Base-by-base conservation (phyloP, 2,797 vertebrate genomes). In the Neoniphon sammara region DNA sequence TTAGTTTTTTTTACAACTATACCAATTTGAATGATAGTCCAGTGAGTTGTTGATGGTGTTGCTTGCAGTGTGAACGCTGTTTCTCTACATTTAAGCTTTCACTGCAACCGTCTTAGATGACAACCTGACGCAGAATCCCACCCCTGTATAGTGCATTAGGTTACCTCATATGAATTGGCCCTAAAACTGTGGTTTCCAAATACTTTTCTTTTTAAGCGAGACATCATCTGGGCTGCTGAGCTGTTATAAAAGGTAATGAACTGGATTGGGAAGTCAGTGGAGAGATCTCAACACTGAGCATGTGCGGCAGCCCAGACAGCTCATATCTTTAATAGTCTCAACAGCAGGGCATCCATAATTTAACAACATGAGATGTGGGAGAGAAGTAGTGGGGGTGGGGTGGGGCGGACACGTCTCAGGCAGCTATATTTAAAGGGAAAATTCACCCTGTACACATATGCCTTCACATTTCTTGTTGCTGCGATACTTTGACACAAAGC, bases 321-420 rank as follows among this genome's bases (percentile, higher is more conserved):
- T 56, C 46, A 55, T 8, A 75, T 27, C 54, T 66, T 79, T 78
- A 70, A 52, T 63, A 60, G 47, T 70, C 39, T 75, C 73, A 56
- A 70, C 72, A 62, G 49, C 58, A 65, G 44, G n/a, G 27, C 61
- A 82, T 84, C 58, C 77, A 80, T 78, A 71, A 82, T 84, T 68
- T 70, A 78, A 34, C 71, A 55, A 55, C 39, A 73, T 53, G 61
- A 54, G 18, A 58, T 8, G 36, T 39, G 36, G 36, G 36, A 8
- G 36, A 39, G 36, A 5, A 34, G 31, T 34, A 7, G 31, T 34
- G 36, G 3, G 31, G 31, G 31, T 31, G 31, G 31, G 31, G 7
- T 31, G 31, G 31, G 31, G 31, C 7, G 7, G 31, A 7, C 7
- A 7, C 7, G 31, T 31, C 31, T 31, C 31, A 81, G 63, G 44